phyloP scores from a whole-genome alignment of 2,888 invertebrate genomes.

The Orthosia gracilis region DNA sequence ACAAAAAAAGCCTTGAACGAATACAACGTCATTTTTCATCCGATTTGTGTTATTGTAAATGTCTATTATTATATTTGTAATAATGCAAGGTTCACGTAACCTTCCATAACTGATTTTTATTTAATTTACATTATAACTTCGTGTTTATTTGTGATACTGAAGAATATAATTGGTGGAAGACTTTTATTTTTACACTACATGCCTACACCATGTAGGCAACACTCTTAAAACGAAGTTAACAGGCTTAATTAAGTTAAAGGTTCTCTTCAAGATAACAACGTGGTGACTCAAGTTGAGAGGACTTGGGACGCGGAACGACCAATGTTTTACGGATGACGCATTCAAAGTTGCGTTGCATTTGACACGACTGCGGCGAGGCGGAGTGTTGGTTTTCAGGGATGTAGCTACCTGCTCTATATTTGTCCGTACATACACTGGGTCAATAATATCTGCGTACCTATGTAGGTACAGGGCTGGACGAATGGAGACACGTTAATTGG shows the following conservation, averaged over 20 bases:
- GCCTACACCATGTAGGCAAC: no score
- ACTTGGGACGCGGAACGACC: conserved; percentile 52
- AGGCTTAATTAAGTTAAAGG: conserved; percentile 26
- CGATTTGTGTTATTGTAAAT: no score
- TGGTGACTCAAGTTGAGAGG: conserved; percentile 49
- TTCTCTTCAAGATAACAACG: conserved; percentile 47
- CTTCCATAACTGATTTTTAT: no score
- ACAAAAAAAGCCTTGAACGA: no score
- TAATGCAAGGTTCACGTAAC: no score
- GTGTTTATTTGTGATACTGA: no score
- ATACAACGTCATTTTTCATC: no score
- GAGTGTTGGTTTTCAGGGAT: not conserved
- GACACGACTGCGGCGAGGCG: not conserved
- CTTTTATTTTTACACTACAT: no score
- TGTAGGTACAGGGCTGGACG: not conserved
- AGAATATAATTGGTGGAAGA: no score
- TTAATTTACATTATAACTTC: no score
- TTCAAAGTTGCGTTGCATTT: conserved; percentile 32
- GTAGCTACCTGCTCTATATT: not conserved
- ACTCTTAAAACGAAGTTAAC: not conserved
- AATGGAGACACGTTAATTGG: not conserved
- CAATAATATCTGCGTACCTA: not conserved
- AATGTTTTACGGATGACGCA: conserved; percentile 62
- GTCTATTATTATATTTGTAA: no score
- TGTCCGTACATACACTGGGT: not conserved